A percentile compares a stretch with the other conserved stretches of the same genome.
These are phyloP conservation scores for Callyntrura sp. DNA, from an alignment of 2,888 invertebrate genomes.

Conservation along the genomic window DNA sequence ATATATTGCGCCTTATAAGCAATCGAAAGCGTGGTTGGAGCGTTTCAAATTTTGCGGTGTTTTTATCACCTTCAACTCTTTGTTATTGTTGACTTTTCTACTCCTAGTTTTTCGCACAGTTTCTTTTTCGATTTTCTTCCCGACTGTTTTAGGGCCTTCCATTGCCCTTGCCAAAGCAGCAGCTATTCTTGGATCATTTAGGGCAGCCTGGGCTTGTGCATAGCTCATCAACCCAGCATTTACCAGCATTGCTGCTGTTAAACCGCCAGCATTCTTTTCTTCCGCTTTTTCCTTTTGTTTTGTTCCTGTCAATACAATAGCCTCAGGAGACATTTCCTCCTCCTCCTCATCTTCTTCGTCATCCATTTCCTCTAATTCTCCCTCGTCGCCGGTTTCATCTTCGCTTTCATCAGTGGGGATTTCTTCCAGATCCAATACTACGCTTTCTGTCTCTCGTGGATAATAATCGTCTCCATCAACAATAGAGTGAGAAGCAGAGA, in stretches of 20 bases:
- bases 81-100: constrained; percentile 1
- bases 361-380: too few relatives aligned
- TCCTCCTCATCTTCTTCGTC: constrained; percentile 47
- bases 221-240: neutral
- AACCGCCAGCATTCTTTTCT: constrained; percentile 15
- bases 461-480: constrained; percentile 79
- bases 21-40: constrained; percentile 38
- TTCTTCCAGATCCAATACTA: constrained; percentile 54
- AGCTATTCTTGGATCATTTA: constrained; percentile 42
- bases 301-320: neutral
- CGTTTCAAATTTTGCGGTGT: constrained; percentile 37
- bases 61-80: constrained; percentile 62
- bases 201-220: neutral
- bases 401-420: constrained; percentile 35
- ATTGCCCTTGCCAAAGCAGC: constrained; percentile 24
- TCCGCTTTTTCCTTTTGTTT: constrained; percentile 11
- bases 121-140: constrained; percentile 3
- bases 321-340: neutral
- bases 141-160: neutral
- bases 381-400: constrained; percentile 56
- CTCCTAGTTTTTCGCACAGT: constrained; percentile 1
- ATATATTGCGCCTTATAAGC: too few relatives aligned
- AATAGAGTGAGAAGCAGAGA: constrained; percentile 63
- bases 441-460: constrained; percentile 77
- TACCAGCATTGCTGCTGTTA: constrained; percentile 25